A percentile compares a stretch with the other conserved stretches of the same genome.
Evolutionary conservation across 2,797 vertebrate genomes (phyloP).

Genomic region (Lepus oiostolus): DNA sequence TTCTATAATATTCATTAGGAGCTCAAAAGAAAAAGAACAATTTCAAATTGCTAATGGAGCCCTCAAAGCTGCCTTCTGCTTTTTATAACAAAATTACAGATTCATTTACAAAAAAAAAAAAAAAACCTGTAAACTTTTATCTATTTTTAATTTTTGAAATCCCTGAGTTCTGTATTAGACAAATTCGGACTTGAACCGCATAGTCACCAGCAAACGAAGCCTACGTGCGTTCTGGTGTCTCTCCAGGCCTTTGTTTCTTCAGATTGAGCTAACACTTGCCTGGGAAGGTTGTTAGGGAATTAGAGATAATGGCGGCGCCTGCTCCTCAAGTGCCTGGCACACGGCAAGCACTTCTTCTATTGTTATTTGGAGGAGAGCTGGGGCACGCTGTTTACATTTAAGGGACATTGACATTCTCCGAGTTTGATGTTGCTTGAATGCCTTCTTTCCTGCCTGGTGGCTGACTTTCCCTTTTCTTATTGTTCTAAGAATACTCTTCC

Average conservation of each 20-base stretch:
- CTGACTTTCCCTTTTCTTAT: constrained; percentile 79
- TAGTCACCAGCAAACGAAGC: not conserved
- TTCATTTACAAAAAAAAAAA: not conserved
- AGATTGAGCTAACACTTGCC: not conserved
- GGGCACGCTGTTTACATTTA: constrained; percentile 68
- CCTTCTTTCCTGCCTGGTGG: constrained; percentile 79
- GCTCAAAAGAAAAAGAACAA: not conserved
- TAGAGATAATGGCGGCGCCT: constrained; percentile 35
- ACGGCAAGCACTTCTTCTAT: constrained; percentile 41
- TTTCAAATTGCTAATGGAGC: not conserved
- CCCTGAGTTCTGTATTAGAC: not conserved
- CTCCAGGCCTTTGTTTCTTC: constrained; percentile 41
- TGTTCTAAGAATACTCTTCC: constrained; percentile 79
- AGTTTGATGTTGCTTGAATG: constrained; percentile 56
- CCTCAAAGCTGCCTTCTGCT: constrained; percentile 5
- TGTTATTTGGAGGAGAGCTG: constrained; percentile 49
- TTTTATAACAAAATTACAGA: constrained; percentile 43
- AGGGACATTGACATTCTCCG: constrained; percentile 54
- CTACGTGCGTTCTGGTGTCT: not conserved
- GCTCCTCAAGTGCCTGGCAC: not conserved
- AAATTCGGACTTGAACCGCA: not conserved
- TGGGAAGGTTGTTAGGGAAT: not conserved
- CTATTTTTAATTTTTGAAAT: constrained; percentile 45
- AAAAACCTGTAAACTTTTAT: not conserved
- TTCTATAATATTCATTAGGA: constrained; percentile 8